These are phyloP conservation scores for Bambusicola thoracicus DNA, from an alignment of 2,113 vertebrate species.

Conservation along the genomic window DNA sequence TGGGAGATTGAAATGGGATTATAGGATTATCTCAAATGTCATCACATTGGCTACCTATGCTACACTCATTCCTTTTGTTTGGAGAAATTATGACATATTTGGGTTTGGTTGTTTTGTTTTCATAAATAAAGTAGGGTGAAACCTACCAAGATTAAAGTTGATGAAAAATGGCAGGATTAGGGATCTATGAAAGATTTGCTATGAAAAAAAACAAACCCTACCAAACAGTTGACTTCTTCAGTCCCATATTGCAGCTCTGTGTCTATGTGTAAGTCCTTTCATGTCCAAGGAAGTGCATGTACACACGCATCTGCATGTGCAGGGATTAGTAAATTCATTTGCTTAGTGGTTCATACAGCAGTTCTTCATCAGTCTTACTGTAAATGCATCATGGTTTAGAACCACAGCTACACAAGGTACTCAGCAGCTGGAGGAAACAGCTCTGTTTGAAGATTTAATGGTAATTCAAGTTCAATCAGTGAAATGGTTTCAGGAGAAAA, in stretches of 20 bases:
- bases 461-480: background rate
- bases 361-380: background rate
- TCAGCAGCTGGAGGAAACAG: background rate
- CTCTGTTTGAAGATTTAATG: background rate
- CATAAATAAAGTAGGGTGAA: background rate
- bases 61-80: conserved; percentile 8
- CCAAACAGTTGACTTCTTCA: background rate
- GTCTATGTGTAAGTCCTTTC: background rate
- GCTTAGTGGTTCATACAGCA: background rate
- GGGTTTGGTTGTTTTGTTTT: background rate
- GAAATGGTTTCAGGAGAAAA: background rate
- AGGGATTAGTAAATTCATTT: background rate
- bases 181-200: background rate
- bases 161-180: background rate
- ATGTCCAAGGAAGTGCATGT: background rate
- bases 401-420: background rate
- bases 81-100: background rate
- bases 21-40: conserved; percentile 29
- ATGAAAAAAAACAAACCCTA: background rate
- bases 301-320: background rate
- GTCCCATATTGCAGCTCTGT: rapidly evolving
- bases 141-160: background rate
- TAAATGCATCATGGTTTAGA: background rate
- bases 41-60: background rate
- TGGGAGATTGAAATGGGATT: conserved; percentile 19